Evolutionary conservation across 2,113 vertebrate genomes (phyloP).

Genomic region (Chlorodrepanis virens): DNA sequence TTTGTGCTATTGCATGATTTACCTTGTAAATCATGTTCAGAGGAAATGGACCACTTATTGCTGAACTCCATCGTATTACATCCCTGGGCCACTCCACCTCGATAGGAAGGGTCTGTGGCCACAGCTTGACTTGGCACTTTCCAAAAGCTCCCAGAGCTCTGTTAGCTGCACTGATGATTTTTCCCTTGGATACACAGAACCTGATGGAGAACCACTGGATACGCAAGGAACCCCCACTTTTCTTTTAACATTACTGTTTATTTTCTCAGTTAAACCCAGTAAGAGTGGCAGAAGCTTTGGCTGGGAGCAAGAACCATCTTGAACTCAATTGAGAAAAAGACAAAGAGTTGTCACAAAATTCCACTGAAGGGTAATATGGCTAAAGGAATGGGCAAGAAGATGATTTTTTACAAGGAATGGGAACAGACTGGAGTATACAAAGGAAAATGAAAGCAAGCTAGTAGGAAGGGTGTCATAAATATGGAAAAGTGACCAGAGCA

Average conservation of each 20-base stretch:
- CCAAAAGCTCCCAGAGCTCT: neutral
- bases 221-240: neutral
- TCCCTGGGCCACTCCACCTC: neutral
- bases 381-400: neutral
- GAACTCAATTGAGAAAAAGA: neutral
- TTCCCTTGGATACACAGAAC: neutral
- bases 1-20: neutral
- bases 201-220: neutral
- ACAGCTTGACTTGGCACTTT: neutral
- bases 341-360: neutral
- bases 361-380: neutral
- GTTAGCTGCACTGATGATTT: neutral
- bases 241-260: neutral
- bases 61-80: neutral
- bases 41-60: neutral
- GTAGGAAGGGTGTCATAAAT: neutral
- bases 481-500: neutral
- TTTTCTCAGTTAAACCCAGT: neutral
- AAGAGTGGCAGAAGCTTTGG: neutral
- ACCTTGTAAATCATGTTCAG: neutral
- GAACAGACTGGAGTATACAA: neutral
- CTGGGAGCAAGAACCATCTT: neutral
- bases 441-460: neutral
- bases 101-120: neutral
- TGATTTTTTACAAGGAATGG: neutral